Base-by-base conservation (phyloP, 2,113 vertebrate species). In the Nannobrachium achirus region DNA sequence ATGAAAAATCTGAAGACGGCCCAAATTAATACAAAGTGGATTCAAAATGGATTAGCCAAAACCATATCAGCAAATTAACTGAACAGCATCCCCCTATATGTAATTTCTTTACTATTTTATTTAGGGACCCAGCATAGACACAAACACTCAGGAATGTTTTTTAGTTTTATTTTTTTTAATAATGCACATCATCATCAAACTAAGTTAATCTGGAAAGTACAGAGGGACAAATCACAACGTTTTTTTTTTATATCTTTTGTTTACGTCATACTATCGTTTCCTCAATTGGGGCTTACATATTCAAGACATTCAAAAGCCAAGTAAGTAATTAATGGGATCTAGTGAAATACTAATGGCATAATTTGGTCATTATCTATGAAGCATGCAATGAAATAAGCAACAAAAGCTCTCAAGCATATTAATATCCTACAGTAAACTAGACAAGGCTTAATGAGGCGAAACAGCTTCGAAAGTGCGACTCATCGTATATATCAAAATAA, bases 61-160 rank as follows among this genome's bases (percentile, higher is more conserved):
- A 63, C 2, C 42, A 60, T 9, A 18, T 39, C 44, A n/a, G 13
- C 42, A 58, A 39, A 46, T 46, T 8, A 57, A 41, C 25, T 8
- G 4, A 55, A 11, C n/a, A 10, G n/a, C 38, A 19, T 56, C 33
- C 53, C 53, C 1, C 39, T 42, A 14, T 48, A 72, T 15, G 25
- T 42, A 33, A 46, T 60, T 49, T 40, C 56, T 70, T 39, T 15
- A 62, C 46, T 16, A 10, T 60, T 45, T 59, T 14, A 57, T 66
- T 75, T 60, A 38, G 61, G 65, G 40, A 49, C 46, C 3, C 7
- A 57, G 56, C 46, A 44, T 38, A n/a, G 60, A 74, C 63, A 62
- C 60, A 20, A 78, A 80, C 71, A 69, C 68, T 83, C 69, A 83
- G 87, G 86, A 90, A 88, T 90, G 84, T 88, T 77, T 77, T 82